phyloP scores from a whole-genome alignment of 2,113 vertebrate genomes.

The Stercorarius parasiticus region DNA sequence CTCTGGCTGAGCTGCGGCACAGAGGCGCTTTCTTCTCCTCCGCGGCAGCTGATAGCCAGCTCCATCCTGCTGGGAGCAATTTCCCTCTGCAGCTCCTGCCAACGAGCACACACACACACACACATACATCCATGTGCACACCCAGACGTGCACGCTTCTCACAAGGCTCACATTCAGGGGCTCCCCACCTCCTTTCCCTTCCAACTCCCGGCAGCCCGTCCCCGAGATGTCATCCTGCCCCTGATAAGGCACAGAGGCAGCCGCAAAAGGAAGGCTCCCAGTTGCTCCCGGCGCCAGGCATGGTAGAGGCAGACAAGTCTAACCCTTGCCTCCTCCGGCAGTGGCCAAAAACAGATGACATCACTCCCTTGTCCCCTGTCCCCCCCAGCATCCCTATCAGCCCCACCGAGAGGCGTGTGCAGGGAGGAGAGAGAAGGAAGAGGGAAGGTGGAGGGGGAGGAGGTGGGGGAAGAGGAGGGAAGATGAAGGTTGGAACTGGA shows the following conservation, averaged over 20 bases:
- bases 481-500: constrained; percentile 10
- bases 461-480: not conserved
- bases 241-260: constrained; percentile 45
- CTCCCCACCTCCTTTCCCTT: not conserved
- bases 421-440: not conserved
- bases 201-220: not conserved
- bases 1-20: not conserved
- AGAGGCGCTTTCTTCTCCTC: not conserved
- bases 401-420: not conserved
- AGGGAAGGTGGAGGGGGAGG: not conserved
- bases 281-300: constrained; percentile 60
- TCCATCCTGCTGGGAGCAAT: constrained; percentile 9
- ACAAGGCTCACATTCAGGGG: not conserved
- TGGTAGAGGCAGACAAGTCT: constrained; percentile 31
- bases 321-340: not conserved
- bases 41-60: fast-evolving
- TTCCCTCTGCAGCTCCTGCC: not conserved
- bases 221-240: constrained; percentile 29
- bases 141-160: not conserved
- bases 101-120: not conserved
- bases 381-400: not conserved
- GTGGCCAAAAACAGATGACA: constrained; percentile 54
- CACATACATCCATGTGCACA: not conserved
- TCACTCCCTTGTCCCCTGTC: not conserved
- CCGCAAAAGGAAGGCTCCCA: constrained; percentile 41